Base-by-base conservation (phyloP, 1,140 invertebrate species). In the Tribolium madens region DNA sequence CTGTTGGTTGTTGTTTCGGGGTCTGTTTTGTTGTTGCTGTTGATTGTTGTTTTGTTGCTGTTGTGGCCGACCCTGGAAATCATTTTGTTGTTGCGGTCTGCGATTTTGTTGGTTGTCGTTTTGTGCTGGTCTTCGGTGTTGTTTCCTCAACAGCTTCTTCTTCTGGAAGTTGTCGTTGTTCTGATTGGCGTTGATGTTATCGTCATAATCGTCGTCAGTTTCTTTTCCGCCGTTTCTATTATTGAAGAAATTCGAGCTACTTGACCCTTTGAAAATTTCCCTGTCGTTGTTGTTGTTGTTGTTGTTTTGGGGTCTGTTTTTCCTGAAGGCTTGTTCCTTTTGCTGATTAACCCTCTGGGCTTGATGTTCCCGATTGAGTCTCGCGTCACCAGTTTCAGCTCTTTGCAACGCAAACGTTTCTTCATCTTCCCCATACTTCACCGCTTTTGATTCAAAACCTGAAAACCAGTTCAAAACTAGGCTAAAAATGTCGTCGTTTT, bases 341-440 rank as follows among this genome's bases (percentile, higher is more conserved):
- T 84, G 83, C 78, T 85, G 84, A 64, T 85, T 84, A 3, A 85
- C 78, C 4, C 82, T 75, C 57, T 83, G 76, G 0, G 77, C 75
- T 74, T 86, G 84, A 72, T 85, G 84, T 60, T 86, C 85, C 12
- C 82, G 77, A 33, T 86, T 86, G 5, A 87, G 81, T n/a, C 84
- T 80, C 13, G 88, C 87, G 76, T 91, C 90, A 26, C 93, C 92
- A 73, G 91, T 92, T 84, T 94, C 93, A 15, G 92, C 92, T 10
- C 92, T 88, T 81, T 94, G 93, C 3, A 95, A 88, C 80, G 92
- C 89, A 84, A 93, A 94, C 42, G 93, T 91, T 9, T 90, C 87
- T 85, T 94, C 93, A 17, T 92, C 91, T 83, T 94, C 93, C 70
- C 90, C 89, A 76, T 88, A 86, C 73, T 88, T 88, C 14, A 88